Evolutionary conservation across 2,113 vertebrate species (phyloP).

Genomic region (Vulpes ferrilata): DNA sequence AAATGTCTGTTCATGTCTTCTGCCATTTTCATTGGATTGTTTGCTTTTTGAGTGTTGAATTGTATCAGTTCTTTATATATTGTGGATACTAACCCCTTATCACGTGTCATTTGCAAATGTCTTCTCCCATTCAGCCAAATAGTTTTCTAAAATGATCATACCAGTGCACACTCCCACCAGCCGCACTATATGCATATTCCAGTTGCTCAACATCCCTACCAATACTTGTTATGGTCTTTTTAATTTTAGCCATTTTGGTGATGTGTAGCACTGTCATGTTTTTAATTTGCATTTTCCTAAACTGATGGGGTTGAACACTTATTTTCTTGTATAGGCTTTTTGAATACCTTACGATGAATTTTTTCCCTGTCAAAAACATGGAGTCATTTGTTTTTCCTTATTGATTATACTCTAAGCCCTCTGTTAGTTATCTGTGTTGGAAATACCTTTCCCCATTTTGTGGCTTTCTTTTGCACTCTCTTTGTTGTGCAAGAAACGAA

Average conservation of each 20-base stretch:
- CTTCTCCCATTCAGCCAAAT: neutral
- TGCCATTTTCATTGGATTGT: neutral
- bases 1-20: neutral
- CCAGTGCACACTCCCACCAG: neutral
- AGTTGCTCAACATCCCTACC: neutral
- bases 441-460: neutral
- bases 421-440: neutral
- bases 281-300: slow-evolving; percentile 43
- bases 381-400: neutral
- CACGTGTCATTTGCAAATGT: neutral
- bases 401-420: neutral
- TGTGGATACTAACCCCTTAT: neutral
- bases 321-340: neutral
- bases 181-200: neutral
- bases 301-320: slow-evolving; percentile 4
- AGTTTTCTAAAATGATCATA: neutral
- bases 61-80: neutral
- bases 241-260: slow-evolving; percentile 3
- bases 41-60: neutral
- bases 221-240: neutral
- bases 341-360: neutral
- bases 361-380: neutral
- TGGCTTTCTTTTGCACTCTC: neutral
- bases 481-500: neutral
- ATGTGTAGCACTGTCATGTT: neutral